These are phyloP conservation scores for Lydus trimaculatus DNA, from an alignment of 2,888 invertebrate genomes.

Conservation along the genomic window DNA sequence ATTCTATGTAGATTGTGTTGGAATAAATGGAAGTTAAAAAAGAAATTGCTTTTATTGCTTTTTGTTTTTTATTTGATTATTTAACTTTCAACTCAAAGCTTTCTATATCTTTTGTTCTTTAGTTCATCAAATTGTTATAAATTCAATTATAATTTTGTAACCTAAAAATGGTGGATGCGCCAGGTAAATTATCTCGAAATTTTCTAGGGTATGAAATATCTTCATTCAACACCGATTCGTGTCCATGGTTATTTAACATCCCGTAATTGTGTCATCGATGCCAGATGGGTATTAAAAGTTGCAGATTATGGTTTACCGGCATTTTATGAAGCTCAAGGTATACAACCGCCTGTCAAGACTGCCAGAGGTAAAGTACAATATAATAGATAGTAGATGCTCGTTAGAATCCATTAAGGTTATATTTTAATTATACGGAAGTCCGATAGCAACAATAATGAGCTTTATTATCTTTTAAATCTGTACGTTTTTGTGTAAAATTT, in stretches of 20 bases:
- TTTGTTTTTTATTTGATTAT: too few relatives aligned
- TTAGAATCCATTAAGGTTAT: not conserved
- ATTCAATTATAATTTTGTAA: too few relatives aligned
- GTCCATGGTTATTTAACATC: constrained; percentile 89
- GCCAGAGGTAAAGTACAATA: constrained; percentile 77
- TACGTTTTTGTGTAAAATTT: too few relatives aligned
- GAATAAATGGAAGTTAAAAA: not conserved
- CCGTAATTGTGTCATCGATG: constrained; percentile 93
- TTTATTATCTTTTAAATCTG: not conserved
- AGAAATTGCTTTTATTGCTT: too few relatives aligned
- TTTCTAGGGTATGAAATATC: constrained; percentile 84
- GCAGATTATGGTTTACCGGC: constrained; percentile 88
- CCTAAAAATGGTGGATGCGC: too few relatives aligned
- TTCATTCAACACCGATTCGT: constrained; percentile 84
- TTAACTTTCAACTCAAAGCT: too few relatives aligned
- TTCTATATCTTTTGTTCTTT: too few relatives aligned
- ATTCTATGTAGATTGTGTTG: not conserved
- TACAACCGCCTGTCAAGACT: constrained; percentile 68
- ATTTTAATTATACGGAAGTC: not conserved
- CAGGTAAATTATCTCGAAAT: not conserved
- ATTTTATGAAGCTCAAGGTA: constrained; percentile 77
- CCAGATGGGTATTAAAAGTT: constrained; percentile 94
- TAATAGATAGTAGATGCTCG: not conserved
- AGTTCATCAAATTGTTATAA: too few relatives aligned
- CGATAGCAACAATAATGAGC: not conserved